Base-by-base conservation (phyloP, 2,113 vertebrate genomes). In the Tauraco erythrolophus region DNA sequence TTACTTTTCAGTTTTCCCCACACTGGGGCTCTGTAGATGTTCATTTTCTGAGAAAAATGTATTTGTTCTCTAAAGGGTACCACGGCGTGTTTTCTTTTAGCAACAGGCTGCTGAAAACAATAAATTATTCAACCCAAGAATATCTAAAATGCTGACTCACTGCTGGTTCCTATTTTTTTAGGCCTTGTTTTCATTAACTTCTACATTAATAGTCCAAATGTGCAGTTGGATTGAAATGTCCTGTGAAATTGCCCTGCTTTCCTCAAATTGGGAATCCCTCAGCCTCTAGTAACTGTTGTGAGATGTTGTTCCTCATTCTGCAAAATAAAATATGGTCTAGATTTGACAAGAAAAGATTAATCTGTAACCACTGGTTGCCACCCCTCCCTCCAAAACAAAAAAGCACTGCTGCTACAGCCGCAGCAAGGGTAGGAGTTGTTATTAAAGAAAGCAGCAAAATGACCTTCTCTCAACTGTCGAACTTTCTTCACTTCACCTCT, bases 121-220 rank as follows among this genome's bases (percentile, higher is more conserved):
- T 94, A 91, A 96, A 97, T 93, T 93, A 85, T 95, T 97, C 58
- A 94, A 61, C 11, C 8, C 43, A 58, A 58, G 74, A 88, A 96
- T 51, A 51, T 92, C 65, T 95, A 76, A 94, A 95, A 75, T 13
- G 51, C 84, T 66, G 35, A 95, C 65, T 97, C 70, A 64, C 37
- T 70, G 57, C 64, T 62, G 19, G 14, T 81, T 96, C 50, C 65
- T 93, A 77, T 64, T 88, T 92, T 92, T 94, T 90, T 65, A 64
- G 88, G 37, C 48, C 93, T 97, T 97, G 90, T 97, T 97, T 98
- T 98, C 91, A 94, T 98, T 97, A 97, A 92, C 81, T 94, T 94
- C 70, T 93, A 72, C 61, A 77, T 97, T 96, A 97, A 94, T 80
- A 95, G 81, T 88, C 91, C 58, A 87, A 92, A 83, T 82, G 72